Conservation (phyloP, 92 coral and sea anemone species). For the Palythoa grandiflora region DNA sequence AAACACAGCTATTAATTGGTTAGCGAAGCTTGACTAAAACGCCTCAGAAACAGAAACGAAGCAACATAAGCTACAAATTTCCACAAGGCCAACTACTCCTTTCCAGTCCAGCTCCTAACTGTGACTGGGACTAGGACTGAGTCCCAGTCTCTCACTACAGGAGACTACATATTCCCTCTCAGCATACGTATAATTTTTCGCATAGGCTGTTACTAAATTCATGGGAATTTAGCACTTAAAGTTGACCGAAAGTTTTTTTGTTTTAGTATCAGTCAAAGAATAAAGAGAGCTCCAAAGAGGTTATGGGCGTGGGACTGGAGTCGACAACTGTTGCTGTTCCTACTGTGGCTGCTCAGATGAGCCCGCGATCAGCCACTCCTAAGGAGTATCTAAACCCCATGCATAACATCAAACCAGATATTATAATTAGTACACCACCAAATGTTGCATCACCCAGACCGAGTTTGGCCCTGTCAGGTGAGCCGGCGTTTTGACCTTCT, state of each 20-base stretch:
- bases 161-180: no score
- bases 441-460: conserved; percentile 34
- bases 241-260: not conserved
- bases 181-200: no score
- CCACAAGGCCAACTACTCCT: no score
- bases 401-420: conserved; percentile 18
- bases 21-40: no score
- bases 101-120: no score
- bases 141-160: no score
- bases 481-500: not conserved
- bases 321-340: conserved; percentile 37
- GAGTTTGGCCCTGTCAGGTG: conserved; percentile 40
- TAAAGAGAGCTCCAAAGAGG: conserved; percentile 26
- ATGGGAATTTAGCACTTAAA: not conserved
- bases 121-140: no score
- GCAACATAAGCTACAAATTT: no score
- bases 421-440: conserved; percentile 7
- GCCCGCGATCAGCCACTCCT: not conserved
- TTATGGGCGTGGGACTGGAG: conserved; percentile 1
- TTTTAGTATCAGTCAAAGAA: conserved; percentile 2
- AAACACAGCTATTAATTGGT: no score
- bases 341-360: not conserved
- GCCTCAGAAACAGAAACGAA: no score
- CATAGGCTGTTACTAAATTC: not conserved
- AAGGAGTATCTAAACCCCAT: not conserved